Percentiles rank a stretch among this genome's conserved stretches.
Evolutionary conservation across 2,113 vertebrate species (phyloP).

Genomic region (Ia io): DNA sequence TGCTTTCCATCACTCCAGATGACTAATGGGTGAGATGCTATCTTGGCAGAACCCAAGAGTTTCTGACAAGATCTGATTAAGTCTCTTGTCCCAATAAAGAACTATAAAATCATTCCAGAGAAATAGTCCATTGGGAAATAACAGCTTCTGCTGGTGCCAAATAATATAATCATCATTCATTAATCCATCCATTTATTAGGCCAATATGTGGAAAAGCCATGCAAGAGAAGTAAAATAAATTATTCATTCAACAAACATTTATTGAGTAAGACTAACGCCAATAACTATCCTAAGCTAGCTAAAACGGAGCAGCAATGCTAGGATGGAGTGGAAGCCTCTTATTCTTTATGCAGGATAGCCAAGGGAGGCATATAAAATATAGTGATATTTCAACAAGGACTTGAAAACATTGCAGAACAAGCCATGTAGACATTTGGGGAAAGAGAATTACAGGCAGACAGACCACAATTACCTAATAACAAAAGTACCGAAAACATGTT

Average conservation of each 20-base stretch:
- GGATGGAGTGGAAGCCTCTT: neutral
- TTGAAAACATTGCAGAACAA: neutral
- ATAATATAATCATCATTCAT: conserved; percentile 34
- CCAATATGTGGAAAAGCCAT: conserved; percentile 46
- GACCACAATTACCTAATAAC: neutral
- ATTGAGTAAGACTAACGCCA: conserved; percentile 20
- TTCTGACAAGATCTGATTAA: conserved; percentile 45
- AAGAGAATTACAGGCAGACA: neutral
- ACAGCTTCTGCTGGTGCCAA: conserved; percentile 24
- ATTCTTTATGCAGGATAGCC: neutral
- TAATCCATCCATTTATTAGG: conserved; percentile 27
- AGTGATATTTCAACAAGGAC: neutral
- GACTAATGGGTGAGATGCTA: neutral
- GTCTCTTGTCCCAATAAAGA: conserved; percentile 27
- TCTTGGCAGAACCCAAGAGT: conserved; percentile 29
- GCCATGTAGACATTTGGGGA: neutral
- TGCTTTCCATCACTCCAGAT: neutral
- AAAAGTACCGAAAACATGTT: too few relatives aligned
- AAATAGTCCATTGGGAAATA: conserved; percentile 30
- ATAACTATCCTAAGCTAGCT: neutral
- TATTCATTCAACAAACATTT: conserved; percentile 44
- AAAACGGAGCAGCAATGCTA: neutral
- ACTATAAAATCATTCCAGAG: conserved; percentile 10
- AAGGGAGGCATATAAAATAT: neutral
- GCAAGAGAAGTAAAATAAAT: conserved; percentile 49